phyloP scores from a whole-genome alignment of 2,797 vertebrate species.

The Eutrigla gurnardus region DNA sequence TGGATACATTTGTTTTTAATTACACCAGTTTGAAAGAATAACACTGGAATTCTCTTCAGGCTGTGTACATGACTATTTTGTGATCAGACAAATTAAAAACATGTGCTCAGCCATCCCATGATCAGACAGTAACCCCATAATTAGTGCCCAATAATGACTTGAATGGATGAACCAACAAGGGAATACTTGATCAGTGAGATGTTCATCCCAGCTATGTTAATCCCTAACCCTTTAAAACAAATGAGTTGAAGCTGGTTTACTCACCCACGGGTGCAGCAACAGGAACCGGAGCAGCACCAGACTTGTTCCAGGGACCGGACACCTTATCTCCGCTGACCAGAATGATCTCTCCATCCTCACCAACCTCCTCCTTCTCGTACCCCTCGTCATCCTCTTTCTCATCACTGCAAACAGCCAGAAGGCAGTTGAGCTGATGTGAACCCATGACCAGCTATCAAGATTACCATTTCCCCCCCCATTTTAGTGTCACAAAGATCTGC shows the following conservation, averaged over 20 bases:
- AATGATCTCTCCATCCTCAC: conserved; percentile 92
- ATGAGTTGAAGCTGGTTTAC: conserved; percentile 18
- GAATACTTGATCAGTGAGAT: neutral
- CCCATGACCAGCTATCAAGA: neutral
- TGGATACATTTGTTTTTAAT: no score
- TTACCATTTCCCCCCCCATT: neutral
- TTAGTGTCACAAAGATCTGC: neutral
- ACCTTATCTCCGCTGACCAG: conserved; percentile 88
- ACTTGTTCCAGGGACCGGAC: conserved; percentile 97
- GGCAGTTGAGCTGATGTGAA: neutral
- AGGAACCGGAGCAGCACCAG: conserved; percentile 83
- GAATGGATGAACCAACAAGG: neutral
- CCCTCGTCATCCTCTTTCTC: conserved; percentile 97
- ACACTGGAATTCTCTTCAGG: rapidly evolving
- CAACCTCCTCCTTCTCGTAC: conserved; percentile 93
- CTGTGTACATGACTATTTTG: neutral
- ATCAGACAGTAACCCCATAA: neutral
- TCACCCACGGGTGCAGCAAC: conserved; percentile 82
- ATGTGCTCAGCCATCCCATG: neutral
- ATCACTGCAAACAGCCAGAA: conserved; percentile 74
- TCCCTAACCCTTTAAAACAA: neutral
- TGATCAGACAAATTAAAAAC: neutral
- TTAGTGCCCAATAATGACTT: neutral
- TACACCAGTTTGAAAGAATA: neutral
- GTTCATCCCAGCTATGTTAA: neutral